Base-by-base conservation (phyloP, 1,140 invertebrate genomes). In the Trichogramma pretiosum region DNA sequence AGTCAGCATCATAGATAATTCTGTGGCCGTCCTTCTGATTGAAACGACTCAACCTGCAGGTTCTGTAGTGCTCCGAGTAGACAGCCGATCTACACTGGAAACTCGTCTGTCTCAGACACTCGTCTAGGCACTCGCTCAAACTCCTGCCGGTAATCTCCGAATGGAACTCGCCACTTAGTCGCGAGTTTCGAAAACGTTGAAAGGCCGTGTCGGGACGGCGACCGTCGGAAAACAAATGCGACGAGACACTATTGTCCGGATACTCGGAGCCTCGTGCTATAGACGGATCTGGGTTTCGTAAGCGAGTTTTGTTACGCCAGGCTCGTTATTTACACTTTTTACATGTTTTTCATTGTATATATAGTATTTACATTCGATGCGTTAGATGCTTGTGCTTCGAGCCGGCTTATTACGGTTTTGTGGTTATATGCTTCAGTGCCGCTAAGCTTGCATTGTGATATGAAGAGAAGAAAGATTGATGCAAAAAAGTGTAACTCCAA, bases 21-120 rank as follows among this genome's bases (percentile, higher is more conserved):
- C 87, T 75, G 75, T 87, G 85, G n/a, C 87, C 87, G 60, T 90
- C 87, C 45, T 84, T 79, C 65, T 89, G 85, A 68, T 89, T 89
- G 64, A 85, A 91, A 59, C 86, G 77, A 58, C 87, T 89, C 18
- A 93, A 76, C 26, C 87, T 77, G 63, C 90, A 93, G 21, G 83
- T 87, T 48, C 85, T 77, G 59, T 83, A 85, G 22, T 85, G 75
- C 57, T 91, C 87, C 44, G 86, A 90, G 64, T 90, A 93, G 34
- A 90, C 86, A 0, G 87, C 87, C 32, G 87, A 90, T 48, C 82
- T 75, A 70, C 90, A 93, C 60, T 87, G 85, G 62, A 89, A 90
- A 63, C 87, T 89, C 3, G 85, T 85, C 70, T 89, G 87, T 41
- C 87, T 73, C 41, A 92, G 73, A 62, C 89, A 93, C 60, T 91